A percentile compares a stretch with the other conserved stretches of the same genome.
Conservation (phyloP, 2,113 vertebrate species). For the Marmota monax region DNA sequence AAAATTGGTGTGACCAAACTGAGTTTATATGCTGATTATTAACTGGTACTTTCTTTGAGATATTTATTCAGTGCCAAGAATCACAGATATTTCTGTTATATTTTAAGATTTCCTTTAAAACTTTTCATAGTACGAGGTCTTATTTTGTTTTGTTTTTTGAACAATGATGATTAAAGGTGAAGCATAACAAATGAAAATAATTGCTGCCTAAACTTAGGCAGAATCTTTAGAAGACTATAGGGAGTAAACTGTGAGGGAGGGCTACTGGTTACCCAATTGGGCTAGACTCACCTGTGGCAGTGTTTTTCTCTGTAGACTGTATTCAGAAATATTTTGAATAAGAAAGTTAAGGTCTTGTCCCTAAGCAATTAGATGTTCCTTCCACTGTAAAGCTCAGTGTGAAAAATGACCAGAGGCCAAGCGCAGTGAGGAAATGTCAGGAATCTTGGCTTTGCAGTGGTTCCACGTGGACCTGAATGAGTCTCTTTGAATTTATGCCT, state of each 20-base stretch:
- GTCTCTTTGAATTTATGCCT: neutral
- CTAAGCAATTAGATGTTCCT: neutral
- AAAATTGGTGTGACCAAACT: neutral
- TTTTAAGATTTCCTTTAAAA: constrained; percentile 28
- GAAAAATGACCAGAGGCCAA: neutral
- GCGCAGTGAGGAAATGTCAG: neutral
- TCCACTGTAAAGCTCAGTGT: neutral
- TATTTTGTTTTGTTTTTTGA: neutral
- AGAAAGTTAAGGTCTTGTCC: neutral
- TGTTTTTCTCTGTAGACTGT: neutral
- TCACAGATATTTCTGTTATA: neutral
- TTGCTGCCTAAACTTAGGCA: neutral
- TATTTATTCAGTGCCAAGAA: neutral
- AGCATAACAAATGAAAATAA: neutral
- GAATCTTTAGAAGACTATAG: neutral
- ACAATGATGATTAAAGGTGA: neutral
- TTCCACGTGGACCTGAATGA: neutral
- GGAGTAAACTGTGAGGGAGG: neutral
- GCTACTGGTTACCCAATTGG: no score
- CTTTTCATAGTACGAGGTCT: neutral
- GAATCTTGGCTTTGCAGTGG: neutral
- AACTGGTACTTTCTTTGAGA: neutral
- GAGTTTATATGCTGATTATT: neutral
- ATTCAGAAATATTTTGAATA: neutral
- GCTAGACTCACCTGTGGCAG: neutral